These are phyloP conservation scores for Eretmochelys imbricata DNA, from an alignment of 2,113 vertebrate species.

Conservation along the genomic window DNA sequence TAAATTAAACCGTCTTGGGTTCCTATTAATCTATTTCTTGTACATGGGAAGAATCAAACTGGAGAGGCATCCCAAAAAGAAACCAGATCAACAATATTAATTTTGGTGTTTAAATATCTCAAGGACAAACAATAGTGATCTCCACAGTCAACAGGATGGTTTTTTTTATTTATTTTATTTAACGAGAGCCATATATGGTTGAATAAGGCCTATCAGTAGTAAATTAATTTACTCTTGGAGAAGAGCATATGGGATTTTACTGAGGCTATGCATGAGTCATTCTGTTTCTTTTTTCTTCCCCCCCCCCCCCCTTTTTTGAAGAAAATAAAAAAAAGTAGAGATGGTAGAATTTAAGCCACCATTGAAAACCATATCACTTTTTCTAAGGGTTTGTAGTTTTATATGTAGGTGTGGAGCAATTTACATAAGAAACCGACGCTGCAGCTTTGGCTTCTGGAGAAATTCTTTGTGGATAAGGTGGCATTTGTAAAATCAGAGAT, in stretches of 20 bases:
- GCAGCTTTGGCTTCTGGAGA: neutral
- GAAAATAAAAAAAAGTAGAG: neutral
- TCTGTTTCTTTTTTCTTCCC: neutral
- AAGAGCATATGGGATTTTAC: neutral
- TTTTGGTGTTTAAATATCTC: conserved; percentile 34
- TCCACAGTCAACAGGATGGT: neutral
- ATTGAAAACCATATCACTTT: neutral
- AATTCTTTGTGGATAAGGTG: neutral
- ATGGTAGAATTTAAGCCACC: neutral
- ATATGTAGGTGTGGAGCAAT: neutral
- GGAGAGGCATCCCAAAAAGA: conserved; percentile 4
- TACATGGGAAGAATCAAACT: neutral
- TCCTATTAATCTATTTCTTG: conserved; percentile 33
- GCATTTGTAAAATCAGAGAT: neutral
- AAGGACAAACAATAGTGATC: conserved; percentile 25
- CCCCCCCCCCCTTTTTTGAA: neutral
- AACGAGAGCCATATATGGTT: neutral
- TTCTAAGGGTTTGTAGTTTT: rapidly evolving
- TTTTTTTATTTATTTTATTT: conserved; percentile 15
- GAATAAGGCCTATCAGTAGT: neutral
- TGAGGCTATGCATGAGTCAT: neutral
- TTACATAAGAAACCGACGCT: neutral
- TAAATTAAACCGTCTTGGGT: conserved; percentile 10
- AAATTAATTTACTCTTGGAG: neutral
- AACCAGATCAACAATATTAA: conserved; percentile 35